These are phyloP conservation scores for Ypsolopha sequella DNA, from an alignment of 2,888 invertebrate genomes.

Conservation along the genomic window DNA sequence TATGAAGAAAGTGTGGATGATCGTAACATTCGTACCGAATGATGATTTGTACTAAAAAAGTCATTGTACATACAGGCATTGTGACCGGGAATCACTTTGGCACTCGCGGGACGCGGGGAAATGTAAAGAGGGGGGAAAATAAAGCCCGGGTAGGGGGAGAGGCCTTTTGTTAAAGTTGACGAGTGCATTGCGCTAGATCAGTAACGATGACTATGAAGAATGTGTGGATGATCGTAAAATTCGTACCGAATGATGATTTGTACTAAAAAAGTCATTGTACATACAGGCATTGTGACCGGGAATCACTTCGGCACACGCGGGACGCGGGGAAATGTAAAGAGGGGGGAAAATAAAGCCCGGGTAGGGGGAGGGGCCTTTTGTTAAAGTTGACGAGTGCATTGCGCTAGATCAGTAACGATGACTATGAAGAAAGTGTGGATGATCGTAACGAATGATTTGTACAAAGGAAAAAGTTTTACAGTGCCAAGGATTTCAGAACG, in stretches of 20 bases:
- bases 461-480: background rate
- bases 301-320: slow-evolving; percentile 37
- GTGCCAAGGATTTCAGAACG: background rate
- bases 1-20: background rate
- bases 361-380: background rate
- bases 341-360: background rate
- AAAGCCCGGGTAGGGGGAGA: background rate
- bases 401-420: background rate
- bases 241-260: background rate
- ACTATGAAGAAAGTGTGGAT: background rate
- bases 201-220: background rate
- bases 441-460: background rate
- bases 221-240: background rate
- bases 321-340: slow-evolving; percentile 10
- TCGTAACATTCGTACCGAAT: no score
- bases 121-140: background rate
- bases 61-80: slow-evolving; percentile 29
- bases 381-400: slow-evolving; percentile 1
- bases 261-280: slow-evolving; percentile 18
- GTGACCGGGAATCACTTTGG: slow-evolving; percentile 43
- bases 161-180: background rate
- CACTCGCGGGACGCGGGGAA: slow-evolving; percentile 20
- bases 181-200: background rate
- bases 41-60: slow-evolving; percentile 11
- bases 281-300: slow-evolving; percentile 36